Evolutionary conservation across 2,888 invertebrate species (phyloP), one percentile per base, ranked within the genome.

Genomic region (Hesperia comma): DNA sequence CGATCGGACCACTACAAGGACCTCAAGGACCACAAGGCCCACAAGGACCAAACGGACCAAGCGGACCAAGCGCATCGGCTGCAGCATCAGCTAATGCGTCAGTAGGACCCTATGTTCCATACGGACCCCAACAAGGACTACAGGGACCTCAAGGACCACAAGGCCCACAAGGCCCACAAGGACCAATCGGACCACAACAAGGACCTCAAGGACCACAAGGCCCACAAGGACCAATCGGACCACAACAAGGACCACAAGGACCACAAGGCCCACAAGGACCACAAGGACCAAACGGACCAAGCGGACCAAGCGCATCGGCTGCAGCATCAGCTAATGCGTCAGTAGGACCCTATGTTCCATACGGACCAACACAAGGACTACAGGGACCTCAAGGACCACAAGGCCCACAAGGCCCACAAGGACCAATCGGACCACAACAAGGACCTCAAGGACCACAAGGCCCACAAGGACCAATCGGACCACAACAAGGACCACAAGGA

Each of bases 151-250:
- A 54, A 14, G 51, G 15, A 15, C 49, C 15, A 40, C 21, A 5
- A 10, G 61, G 51, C 19, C 55, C 26, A 54, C 32, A 54, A 54
- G 32, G 54, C 6, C 54, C 54, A 5, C n/a, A n/a, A n/a, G 61
- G 49, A 49, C 33, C 15, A 37, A 0, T 2, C 2, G 33, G 55
- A 10, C 37, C 33, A 1, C 37, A 37, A 4, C 33, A 55, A 17
- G 55, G 33, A 15, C 33, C 37, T 32, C 32, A 32, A 55, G 55
- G 55, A 15, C 17, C 55, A 55, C 17, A 14, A 12, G 51, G 21
- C 2, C 51, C 15, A n/a, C 21, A 15, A 57, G 14, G 53, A 53
- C 10, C 19, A 26, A 6, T 3, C 0, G 21, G 2, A 53, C 14
- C 12, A 12, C 51, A 21, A 53, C 19, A 53, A 19, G 51, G 51